phyloP scores from a whole-genome alignment of 2,888 invertebrate species.

The Luperina nickerlii region DNA sequence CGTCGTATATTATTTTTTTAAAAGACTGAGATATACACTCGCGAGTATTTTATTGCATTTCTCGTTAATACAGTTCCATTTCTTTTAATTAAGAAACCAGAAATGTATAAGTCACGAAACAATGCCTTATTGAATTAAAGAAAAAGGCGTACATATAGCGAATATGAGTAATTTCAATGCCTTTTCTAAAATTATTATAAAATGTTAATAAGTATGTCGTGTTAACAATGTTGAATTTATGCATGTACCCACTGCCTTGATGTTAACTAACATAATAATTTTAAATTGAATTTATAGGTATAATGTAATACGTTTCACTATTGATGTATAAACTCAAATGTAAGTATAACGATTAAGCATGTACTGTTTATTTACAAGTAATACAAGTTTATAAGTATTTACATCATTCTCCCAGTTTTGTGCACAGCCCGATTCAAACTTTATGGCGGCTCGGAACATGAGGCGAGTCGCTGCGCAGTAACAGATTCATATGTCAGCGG shows the following conservation, averaged over 20 bases:
- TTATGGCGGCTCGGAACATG: too few species aligned
- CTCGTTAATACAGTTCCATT: slow-evolving; percentile 48
- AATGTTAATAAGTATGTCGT: slow-evolving; percentile 73
- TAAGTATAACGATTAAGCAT: slow-evolving; percentile 66
- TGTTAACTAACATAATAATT: slow-evolving; percentile 79
- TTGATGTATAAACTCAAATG: slow-evolving; percentile 73
- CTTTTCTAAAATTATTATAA: slow-evolving; percentile 73
- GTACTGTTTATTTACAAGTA: slow-evolving; percentile 66
- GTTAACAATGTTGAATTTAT: slow-evolving; percentile 77
- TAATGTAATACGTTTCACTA: slow-evolving; percentile 76
- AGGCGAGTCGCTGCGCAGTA: too few species aligned
- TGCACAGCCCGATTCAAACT: neutral
- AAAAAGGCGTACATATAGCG: slow-evolving; percentile 54
- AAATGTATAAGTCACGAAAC: slow-evolving; percentile 57
- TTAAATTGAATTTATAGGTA: slow-evolving; percentile 77
- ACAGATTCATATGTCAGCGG: too few species aligned
- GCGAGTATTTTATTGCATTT: slow-evolving; percentile 53
- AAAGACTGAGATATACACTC: slow-evolving; percentile 68
- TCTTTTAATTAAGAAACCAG: slow-evolving; percentile 56
- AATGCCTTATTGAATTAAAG: slow-evolving; percentile 68
- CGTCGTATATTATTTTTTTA: slow-evolving; percentile 53
- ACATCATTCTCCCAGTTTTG: slow-evolving; percentile 40
- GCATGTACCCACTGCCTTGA: slow-evolving; percentile 86
- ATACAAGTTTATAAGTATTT: slow-evolving; percentile 58
- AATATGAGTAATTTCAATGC: slow-evolving; percentile 67